phyloP scores from a whole-genome alignment of 2,888 invertebrate species.

The Polia nebulosa region DNA sequence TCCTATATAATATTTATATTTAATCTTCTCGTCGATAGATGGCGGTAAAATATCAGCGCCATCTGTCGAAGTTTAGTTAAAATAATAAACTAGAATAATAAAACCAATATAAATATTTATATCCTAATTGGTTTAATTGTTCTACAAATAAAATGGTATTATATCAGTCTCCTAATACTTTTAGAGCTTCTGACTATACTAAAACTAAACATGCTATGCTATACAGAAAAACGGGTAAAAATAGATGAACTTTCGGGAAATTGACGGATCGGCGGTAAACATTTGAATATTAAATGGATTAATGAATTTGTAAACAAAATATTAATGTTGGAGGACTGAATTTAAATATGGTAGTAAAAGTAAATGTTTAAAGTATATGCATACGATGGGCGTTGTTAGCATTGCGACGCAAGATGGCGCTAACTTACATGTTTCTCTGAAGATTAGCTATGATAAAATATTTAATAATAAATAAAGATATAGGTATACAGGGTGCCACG shows the following conservation, averaged over 20 bases:
- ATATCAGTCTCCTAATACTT: slow-evolving; percentile 36
- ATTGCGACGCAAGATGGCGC: slow-evolving; percentile 23
- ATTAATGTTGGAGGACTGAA: slow-evolving; percentile 64
- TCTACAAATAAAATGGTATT: slow-evolving; percentile 25
- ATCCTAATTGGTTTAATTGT: slow-evolving; percentile 38
- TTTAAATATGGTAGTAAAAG: slow-evolving; percentile 54
- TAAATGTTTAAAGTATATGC: slow-evolving; percentile 38
- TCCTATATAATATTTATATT: slow-evolving; percentile 36
- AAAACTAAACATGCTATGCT: slow-evolving; percentile 43
- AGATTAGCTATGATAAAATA: no score
- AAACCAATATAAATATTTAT: slow-evolving; percentile 36
- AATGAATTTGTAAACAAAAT: slow-evolving; percentile 48
- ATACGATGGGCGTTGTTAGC: slow-evolving; percentile 14
- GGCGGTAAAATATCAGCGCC: slow-evolving; percentile 38
- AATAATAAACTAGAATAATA: slow-evolving; percentile 42
- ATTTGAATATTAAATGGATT: slow-evolving; percentile 38
- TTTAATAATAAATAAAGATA: no score
- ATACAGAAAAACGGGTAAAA: slow-evolving; percentile 39
- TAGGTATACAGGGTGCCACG: no score
- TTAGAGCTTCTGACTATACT: slow-evolving; percentile 35
- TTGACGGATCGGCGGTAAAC: slow-evolving; percentile 69
- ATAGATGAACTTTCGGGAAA: slow-evolving; percentile 58
- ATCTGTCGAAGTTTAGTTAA: slow-evolving; percentile 45
- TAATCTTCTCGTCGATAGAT: slow-evolving; percentile 49
- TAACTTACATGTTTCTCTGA: not conserved